phyloP scores from a whole-genome alignment of 2,113 vertebrate species.

The Rhegmatorhina hoffmannsi region DNA sequence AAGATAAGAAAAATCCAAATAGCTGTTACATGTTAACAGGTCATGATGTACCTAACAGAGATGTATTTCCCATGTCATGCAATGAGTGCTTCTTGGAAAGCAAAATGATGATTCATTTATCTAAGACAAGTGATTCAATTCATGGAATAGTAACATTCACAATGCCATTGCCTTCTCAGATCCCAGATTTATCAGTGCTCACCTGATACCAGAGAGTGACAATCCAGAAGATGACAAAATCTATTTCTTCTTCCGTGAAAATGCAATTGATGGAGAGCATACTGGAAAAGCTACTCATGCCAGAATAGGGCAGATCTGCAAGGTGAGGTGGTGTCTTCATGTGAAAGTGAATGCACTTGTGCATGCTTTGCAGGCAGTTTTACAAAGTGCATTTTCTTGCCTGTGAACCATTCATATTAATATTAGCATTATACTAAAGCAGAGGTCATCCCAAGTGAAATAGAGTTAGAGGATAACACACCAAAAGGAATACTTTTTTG shows the following conservation, averaged over 20 bases:
- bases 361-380: background rate
- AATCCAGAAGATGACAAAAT: conserved; percentile 98
- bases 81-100: background rate
- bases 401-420: background rate
- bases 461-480: background rate
- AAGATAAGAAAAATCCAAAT: background rate
- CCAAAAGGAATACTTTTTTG: background rate
- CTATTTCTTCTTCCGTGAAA: conserved; percentile 97
- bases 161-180: conserved; percentile 75
- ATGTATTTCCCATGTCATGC: background rate
- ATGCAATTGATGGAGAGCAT: conserved; percentile 94
- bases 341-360: background rate
- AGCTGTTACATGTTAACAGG: background rate
- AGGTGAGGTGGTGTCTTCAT: conserved; percentile 76
- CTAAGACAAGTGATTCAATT: background rate
- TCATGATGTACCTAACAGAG: background rate
- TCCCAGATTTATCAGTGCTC: conserved; percentile 90
- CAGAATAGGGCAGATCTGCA: conserved; percentile 96
- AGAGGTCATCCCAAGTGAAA: background rate
- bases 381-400: rapidly evolving
- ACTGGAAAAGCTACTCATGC: conserved; percentile 95
- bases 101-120: background rate
- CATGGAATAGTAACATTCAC: background rate
- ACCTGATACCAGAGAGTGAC: conserved; percentile 94
- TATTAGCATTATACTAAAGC: background rate